phyloP scores from a whole-genome alignment of 2,113 vertebrate species.

The Scolopax mira region DNA sequence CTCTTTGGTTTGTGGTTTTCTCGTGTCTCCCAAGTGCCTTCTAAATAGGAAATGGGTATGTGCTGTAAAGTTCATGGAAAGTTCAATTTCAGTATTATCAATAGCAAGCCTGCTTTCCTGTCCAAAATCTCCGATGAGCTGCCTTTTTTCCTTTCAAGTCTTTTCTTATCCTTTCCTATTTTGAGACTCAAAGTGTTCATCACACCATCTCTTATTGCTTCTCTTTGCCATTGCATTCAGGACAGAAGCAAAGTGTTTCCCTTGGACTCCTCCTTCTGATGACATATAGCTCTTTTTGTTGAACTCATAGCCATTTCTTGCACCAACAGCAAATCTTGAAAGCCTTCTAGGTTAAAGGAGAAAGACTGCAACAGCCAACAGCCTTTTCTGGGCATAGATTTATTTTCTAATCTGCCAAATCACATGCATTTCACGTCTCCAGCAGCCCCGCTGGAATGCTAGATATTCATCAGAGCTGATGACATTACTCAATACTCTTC shows the following conservation, averaged over 20 bases:
- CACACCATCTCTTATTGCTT: background rate
- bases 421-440: background rate
- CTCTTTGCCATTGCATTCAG: background rate
- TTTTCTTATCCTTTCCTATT: background rate
- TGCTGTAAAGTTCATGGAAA: slow-evolving; percentile 4
- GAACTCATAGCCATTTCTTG: background rate
- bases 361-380: background rate
- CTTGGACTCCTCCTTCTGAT: background rate
- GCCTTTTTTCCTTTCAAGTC: background rate
- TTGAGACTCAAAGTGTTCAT: background rate
- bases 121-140: background rate
- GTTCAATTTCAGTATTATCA: background rate
- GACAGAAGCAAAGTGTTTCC: background rate
- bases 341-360: background rate
- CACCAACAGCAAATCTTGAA: slow-evolving; percentile 15
- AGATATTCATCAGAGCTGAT: background rate
- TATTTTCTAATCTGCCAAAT: slow-evolving; percentile 12
- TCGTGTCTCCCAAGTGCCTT: background rate
- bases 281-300: background rate
- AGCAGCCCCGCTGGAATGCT: background rate
- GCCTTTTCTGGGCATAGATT: slow-evolving; percentile 19
- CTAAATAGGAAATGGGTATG: background rate
- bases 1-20: background rate
- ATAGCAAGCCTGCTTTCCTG: background rate
- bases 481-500: background rate